A percentile compares a stretch with the other conserved stretches of the same genome.
Conservation (phyloP, 2,888 invertebrate species). For the Protonemura montana region DNA sequence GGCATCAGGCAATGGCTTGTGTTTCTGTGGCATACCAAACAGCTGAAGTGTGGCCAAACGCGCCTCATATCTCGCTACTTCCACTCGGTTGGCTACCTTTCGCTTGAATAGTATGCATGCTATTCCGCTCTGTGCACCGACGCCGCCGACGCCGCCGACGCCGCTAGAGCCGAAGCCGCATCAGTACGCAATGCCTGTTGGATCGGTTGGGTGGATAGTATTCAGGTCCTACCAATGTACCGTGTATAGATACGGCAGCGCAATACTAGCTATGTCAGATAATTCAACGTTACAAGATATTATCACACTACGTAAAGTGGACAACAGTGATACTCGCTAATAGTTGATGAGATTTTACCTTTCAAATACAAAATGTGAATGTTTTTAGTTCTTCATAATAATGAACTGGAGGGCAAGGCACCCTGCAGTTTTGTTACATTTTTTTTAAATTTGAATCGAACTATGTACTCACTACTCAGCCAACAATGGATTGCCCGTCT, state of each 20-base stretch:
- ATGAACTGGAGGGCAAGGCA: too few relatives aligned
- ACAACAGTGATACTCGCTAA: too few relatives aligned
- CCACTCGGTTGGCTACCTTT: not conserved
- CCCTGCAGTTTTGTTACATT: too few relatives aligned
- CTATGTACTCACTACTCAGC: too few relatives aligned
- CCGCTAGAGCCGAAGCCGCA: not conserved
- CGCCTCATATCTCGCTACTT: not conserved
- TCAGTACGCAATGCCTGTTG: not conserved
- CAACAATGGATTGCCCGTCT: too few relatives aligned
- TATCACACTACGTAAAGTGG: too few relatives aligned
- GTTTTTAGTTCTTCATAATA: too few relatives aligned
- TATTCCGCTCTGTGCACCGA: not conserved
- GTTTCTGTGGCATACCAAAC: not conserved
- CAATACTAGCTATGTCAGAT: not conserved
- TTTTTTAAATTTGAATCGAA: too few relatives aligned
- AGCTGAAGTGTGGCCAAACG: not conserved
- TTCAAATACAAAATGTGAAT: too few relatives aligned
- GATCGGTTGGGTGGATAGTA: not conserved
- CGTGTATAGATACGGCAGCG: not conserved
- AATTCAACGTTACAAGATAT: not conserved
- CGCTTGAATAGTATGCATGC: conserved; percentile 7
- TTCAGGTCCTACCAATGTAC: not conserved
- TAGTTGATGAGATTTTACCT: too few relatives aligned
- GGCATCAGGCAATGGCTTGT: not conserved
- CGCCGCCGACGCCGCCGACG: not conserved